These are phyloP conservation scores for Caenorhabditis briggsae DNA, from an alignment of 1,140 invertebrate species.

Conservation along the genomic window DNA sequence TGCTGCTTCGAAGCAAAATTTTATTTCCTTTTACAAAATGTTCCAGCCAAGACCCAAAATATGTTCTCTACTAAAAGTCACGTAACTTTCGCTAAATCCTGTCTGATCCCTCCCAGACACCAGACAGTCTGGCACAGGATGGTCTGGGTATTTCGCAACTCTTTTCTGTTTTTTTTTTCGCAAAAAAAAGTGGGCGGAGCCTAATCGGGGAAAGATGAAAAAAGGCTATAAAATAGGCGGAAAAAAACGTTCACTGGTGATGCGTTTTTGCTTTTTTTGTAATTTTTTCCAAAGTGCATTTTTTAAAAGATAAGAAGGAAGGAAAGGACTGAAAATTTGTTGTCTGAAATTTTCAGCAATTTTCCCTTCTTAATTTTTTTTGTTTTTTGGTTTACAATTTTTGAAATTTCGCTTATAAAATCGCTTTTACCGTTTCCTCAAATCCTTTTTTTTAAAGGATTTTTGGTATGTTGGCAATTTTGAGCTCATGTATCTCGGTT, in stretches of 20 bases:
- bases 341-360: too few species aligned
- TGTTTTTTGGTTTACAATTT: too few species aligned
- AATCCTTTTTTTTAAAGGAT: too few species aligned
- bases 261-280: neutral
- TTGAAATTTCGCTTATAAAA: too few species aligned
- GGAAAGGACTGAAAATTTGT: too few species aligned
- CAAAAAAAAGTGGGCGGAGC: constrained; percentile 1
- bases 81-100: neutral
- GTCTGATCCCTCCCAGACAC: neutral
- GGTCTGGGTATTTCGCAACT: neutral
- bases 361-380: too few species aligned
- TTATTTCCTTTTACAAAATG: too few species aligned
- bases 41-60: too few species aligned
- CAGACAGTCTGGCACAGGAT: constrained; percentile 11
- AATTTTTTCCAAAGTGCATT: neutral
- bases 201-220: neutral
- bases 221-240: neutral
- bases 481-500: too few species aligned
- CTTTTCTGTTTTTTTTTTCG: neutral
- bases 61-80: neutral
- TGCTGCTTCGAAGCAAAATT: too few species aligned
- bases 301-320: neutral
- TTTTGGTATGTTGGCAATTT: too few species aligned
- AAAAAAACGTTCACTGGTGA: neutral
- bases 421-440: too few species aligned